Conservation (phyloP, 2,113 vertebrate species). For the Marcusenius ussheri region DNA sequence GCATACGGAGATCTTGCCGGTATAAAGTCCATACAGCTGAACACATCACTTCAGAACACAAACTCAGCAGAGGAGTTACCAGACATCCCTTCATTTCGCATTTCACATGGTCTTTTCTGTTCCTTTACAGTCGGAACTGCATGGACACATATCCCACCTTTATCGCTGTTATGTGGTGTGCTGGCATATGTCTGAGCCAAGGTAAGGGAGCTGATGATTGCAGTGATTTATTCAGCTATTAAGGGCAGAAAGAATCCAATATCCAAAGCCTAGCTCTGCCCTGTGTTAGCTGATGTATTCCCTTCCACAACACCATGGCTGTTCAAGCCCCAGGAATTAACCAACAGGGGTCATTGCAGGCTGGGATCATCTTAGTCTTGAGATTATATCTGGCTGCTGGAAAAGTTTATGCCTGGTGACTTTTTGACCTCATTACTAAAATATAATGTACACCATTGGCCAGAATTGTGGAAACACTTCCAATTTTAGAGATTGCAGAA, state of each 20-base stretch:
- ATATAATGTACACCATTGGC: not conserved
- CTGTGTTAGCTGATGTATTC: not conserved
- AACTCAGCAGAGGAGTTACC: not conserved
- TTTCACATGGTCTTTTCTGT: not conserved
- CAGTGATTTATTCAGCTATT: not conserved
- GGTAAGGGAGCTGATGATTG: slow-evolving; percentile 57
- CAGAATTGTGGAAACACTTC: not conserved
- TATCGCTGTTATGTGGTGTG: slow-evolving; percentile 83
- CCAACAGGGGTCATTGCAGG: not conserved
- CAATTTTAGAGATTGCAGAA: not conserved
- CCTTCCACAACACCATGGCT: not conserved
- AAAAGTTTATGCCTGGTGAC: not conserved
- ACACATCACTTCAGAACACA: not conserved
- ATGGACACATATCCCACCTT: slow-evolving; percentile 84
- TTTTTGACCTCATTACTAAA: not conserved
- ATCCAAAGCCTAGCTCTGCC: not conserved
- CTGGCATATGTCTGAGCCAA: slow-evolving; percentile 85
- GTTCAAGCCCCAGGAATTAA: not conserved
- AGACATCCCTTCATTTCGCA: slow-evolving; percentile 9
- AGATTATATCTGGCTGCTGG: not conserved
- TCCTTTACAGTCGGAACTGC: slow-evolving; percentile 77
- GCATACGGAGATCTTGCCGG: not conserved
- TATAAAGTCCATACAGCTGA: not conserved
- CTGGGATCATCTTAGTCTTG: not conserved
- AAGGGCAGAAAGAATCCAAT: not conserved